Evolutionary conservation across 2,888 invertebrate species (phyloP).

Genomic region (Vesta saturnalis): DNA sequence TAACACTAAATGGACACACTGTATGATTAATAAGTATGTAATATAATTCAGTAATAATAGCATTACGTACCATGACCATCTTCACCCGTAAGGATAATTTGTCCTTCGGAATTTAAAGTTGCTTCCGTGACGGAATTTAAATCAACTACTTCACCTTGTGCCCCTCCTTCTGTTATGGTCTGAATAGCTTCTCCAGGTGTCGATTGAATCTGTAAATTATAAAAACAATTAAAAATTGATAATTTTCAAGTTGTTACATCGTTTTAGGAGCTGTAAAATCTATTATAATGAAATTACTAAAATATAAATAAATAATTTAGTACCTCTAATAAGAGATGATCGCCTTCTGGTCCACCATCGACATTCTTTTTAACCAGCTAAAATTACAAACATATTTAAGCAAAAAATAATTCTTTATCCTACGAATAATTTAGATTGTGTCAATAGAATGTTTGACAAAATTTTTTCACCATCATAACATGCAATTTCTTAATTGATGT

Average conservation of each 20-base stretch:
- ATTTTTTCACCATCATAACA: too few relatives aligned
- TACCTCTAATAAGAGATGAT: slow-evolving; percentile 36
- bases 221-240: slow-evolving; percentile 17
- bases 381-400: slow-evolving; percentile 37
- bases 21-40: neutral
- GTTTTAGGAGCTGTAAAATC: slow-evolving; percentile 14
- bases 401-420: slow-evolving; percentile 28
- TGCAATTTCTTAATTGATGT: neutral
- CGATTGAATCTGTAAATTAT: neutral
- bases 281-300: slow-evolving; percentile 2
- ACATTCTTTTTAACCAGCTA: slow-evolving; percentile 37
- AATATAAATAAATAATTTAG: slow-evolving; percentile 18
- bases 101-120: slow-evolving; percentile 90
- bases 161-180: slow-evolving; percentile 79
- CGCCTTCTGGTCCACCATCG: slow-evolving; percentile 26
- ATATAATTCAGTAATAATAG: too few relatives aligned
- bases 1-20: too few relatives aligned
- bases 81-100: slow-evolving; percentile 94
- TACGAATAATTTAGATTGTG: slow-evolving; percentile 23
- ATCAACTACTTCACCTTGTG: slow-evolving; percentile 85
- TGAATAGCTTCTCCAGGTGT: slow-evolving; percentile 73
- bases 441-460: slow-evolving; percentile 2
- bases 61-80: slow-evolving; percentile 83
- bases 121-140: slow-evolving; percentile 91
- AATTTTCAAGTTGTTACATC: slow-evolving; percentile 13